Percentiles rank a stretch among this genome's conserved stretches.
phyloP scores from a whole-genome alignment of 2,888 invertebrate genomes.

The Agriopis leucophaearia region DNA sequence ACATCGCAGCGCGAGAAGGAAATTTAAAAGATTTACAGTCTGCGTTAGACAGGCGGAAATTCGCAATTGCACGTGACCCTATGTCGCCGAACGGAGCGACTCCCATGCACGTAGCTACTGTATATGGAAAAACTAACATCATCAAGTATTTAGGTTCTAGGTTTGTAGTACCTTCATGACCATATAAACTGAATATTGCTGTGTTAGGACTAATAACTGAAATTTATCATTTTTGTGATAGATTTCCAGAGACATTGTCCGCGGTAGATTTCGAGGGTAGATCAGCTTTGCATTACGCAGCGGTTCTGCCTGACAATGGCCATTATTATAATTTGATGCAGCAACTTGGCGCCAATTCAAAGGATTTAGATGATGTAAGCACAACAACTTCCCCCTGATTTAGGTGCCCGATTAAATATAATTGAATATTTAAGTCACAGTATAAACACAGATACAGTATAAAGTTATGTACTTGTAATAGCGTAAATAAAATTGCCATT shows the following conservation, averaged over 20 bases:
- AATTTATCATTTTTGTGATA: constrained; percentile 38
- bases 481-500: too few relatives aligned
- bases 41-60: constrained; percentile 95
- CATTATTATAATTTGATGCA: constrained; percentile 94
- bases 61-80: constrained; percentile 95
- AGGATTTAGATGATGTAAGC: constrained; percentile 92
- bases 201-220: background rate
- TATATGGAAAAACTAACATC: constrained; percentile 93
- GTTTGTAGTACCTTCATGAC: constrained; percentile 48
- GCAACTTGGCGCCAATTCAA: constrained; percentile 94
- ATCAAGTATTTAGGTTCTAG: constrained; percentile 88
- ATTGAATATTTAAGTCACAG: too few relatives aligned
- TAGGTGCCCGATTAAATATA: too few relatives aligned
- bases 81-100: constrained; percentile 94
- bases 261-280: constrained; percentile 92
- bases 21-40: constrained; percentile 94
- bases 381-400: background rate
- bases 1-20: constrained; percentile 94
- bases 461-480: too few relatives aligned
- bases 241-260: constrained; percentile 95
- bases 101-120: constrained; percentile 94
- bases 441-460: too few relatives aligned
- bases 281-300: constrained; percentile 96
- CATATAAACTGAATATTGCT: background rate
- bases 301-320: constrained; percentile 93